Evolutionary conservation across 2,888 invertebrate species (phyloP).

Genomic region (Chrysolina americana): DNA sequence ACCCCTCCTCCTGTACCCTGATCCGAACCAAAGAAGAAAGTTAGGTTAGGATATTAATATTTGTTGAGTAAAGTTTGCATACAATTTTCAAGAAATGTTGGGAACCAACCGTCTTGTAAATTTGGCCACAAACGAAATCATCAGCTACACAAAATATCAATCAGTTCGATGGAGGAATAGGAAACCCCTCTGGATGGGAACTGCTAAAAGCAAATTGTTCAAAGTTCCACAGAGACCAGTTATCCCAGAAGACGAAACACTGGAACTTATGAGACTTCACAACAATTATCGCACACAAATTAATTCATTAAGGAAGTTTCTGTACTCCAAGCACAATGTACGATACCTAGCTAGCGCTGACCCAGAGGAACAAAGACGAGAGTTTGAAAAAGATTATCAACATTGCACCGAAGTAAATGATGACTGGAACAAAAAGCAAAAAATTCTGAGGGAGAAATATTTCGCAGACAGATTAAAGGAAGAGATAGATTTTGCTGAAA

Average conservation of each 20-base stretch:
- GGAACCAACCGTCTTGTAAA: background rate
- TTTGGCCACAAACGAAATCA: conserved; percentile 3
- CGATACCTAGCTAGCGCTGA: conserved; percentile 59
- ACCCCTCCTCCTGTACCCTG: too few species aligned
- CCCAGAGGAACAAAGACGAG: conserved; percentile 67
- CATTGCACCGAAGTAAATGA: conserved; percentile 76
- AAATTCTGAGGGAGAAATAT: conserved; percentile 74
- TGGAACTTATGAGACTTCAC: conserved; percentile 78
- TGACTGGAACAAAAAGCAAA: conserved; percentile 80
- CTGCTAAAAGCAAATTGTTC: conserved; percentile 85
- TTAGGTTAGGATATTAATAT: background rate
- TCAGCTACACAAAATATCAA: conserved; percentile 45
- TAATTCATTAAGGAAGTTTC: conserved; percentile 67
- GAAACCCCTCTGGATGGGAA: conserved; percentile 86
- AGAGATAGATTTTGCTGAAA: conserved; percentile 70
- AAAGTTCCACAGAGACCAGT: conserved; percentile 76
- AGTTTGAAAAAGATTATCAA: conserved; percentile 76
- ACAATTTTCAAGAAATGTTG: background rate
- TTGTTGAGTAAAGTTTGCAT: background rate
- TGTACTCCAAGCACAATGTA: conserved; percentile 55
- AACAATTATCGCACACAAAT: conserved; percentile 78
- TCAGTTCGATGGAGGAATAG: conserved; percentile 79
- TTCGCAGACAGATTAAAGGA: conserved; percentile 71
- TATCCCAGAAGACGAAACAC: conserved; percentile 75
- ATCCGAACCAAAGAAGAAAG: too few species aligned